Percentiles rank a stretch among this genome's conserved stretches.
These are phyloP conservation scores for Physeter macrocephalus DNA, from an alignment of 2,113 vertebrate genomes.

Conservation along the genomic window DNA sequence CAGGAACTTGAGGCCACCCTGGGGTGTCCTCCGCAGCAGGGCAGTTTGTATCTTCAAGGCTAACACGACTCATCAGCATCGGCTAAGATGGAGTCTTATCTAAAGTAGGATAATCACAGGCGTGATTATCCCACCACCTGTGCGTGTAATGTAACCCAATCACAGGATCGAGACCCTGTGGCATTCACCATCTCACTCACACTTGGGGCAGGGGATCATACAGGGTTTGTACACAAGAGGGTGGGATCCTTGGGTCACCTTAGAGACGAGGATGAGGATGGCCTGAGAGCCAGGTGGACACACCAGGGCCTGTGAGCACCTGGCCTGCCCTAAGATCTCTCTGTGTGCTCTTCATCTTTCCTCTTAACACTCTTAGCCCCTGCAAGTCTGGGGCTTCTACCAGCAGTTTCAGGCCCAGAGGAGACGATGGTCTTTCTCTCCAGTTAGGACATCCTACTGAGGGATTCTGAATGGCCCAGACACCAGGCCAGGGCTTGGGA, in stretches of 20 bases:
- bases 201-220: neutral
- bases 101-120: neutral
- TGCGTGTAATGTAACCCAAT: neutral
- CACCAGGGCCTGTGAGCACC: neutral
- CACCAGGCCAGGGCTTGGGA: neutral
- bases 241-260: neutral
- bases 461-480: neutral
- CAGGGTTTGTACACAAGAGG: neutral
- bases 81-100: neutral
- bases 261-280: neutral
- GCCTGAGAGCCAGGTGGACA: neutral
- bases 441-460: neutral
- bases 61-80: neutral
- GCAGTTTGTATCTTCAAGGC: neutral
- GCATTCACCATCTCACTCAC: neutral
- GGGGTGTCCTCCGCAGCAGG: accelerated
- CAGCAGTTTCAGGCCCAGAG: neutral
- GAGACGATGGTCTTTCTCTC: neutral
- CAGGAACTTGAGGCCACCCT: neutral
- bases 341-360: neutral
- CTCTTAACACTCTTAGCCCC: too few relatives aligned
- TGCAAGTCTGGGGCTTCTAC: neutral
- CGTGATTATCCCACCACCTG: neutral
- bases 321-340: neutral
- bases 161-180: neutral